Conservation (phyloP, 1,140 invertebrate species). For the Olivierus martensii region DNA sequence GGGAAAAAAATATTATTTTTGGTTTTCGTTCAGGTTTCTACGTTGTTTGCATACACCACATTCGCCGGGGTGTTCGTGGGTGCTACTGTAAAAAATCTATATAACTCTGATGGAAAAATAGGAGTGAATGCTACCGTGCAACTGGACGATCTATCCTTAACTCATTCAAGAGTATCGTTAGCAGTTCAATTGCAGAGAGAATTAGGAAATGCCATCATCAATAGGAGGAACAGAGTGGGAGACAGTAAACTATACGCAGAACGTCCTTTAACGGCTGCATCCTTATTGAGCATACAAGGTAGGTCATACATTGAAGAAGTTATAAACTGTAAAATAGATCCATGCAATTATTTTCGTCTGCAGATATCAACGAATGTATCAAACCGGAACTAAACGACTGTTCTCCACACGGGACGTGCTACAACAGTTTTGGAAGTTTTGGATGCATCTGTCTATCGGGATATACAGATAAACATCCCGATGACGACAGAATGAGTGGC, state of each 20-base stretch:
- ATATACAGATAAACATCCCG: slow-evolving; percentile 40
- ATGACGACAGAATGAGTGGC: slow-evolving; percentile 46
- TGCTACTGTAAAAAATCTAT: slow-evolving; percentile 63
- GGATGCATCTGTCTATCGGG: slow-evolving; percentile 67
- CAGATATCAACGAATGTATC: slow-evolving; percentile 81
- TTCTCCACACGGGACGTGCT: slow-evolving; percentile 61
- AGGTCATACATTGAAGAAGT: too few species aligned
- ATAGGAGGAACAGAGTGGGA: slow-evolving; percentile 66
- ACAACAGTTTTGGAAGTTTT: slow-evolving; percentile 80
- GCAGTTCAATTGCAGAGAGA: slow-evolving; percentile 63
- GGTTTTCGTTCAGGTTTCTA: too few species aligned
- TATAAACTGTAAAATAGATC: too few species aligned
- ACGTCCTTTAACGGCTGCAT: slow-evolving; percentile 48
- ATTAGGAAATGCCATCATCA: slow-evolving; percentile 39
- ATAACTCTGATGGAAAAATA: slow-evolving; percentile 43
- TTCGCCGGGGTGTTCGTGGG: slow-evolving; percentile 63
- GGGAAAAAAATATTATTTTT: too few species aligned
- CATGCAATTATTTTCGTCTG: too few species aligned
- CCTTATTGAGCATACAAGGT: too few species aligned
- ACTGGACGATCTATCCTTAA: slow-evolving; percentile 36
- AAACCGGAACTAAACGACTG: slow-evolving; percentile 81
- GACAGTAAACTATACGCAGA: slow-evolving; percentile 70
- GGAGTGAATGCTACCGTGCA: slow-evolving; percentile 70
- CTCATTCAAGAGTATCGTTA: slow-evolving; percentile 46
- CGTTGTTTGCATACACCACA: slow-evolving; percentile 11